These are phyloP conservation scores for Agriotes lineatus DNA, from an alignment of 2,888 invertebrate genomes.

Conservation along the genomic window DNA sequence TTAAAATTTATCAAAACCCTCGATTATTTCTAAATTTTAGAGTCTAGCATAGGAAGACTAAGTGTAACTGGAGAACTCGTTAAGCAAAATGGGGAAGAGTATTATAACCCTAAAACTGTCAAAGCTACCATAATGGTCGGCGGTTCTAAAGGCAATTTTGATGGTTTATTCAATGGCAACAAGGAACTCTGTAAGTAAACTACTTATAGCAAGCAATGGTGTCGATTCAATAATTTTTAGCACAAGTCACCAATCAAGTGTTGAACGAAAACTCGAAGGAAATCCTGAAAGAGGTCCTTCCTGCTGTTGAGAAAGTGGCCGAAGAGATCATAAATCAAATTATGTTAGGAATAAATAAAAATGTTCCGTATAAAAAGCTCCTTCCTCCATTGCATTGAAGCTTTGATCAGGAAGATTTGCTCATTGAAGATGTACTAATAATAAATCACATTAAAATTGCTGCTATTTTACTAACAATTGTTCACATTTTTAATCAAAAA, in stretches of 20 bases:
- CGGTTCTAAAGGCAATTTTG: slow-evolving; percentile 74
- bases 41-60: not conserved
- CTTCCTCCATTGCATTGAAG: not conserved
- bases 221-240: slow-evolving; percentile 61
- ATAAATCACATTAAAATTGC: too few relatives aligned
- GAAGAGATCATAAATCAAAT: slow-evolving; percentile 72
- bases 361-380: slow-evolving; percentile 50
- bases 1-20: not conserved
- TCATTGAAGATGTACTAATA: too few relatives aligned
- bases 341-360: slow-evolving; percentile 54
- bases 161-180: slow-evolving; percentile 82
- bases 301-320: slow-evolving; percentile 72
- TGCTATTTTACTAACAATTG: too few relatives aligned
- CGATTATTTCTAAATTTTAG: not conserved
- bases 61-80: slow-evolving; percentile 63
- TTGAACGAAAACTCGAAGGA: slow-evolving; percentile 71
- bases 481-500: slow-evolving; percentile 12
- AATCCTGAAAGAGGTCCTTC: slow-evolving; percentile 71
- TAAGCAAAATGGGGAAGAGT: slow-evolving; percentile 67
- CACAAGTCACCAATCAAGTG: slow-evolving; percentile 72
- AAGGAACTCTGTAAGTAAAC: slow-evolving; percentile 69
- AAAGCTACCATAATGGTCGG: slow-evolving; percentile 76
- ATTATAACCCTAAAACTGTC: slow-evolving; percentile 74
- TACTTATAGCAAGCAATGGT: not conserved
- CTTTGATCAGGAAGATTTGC: too few relatives aligned